Evolutionary conservation across 2,888 invertebrate genomes (phyloP).

Genomic region (Celastrina argiolus): DNA sequence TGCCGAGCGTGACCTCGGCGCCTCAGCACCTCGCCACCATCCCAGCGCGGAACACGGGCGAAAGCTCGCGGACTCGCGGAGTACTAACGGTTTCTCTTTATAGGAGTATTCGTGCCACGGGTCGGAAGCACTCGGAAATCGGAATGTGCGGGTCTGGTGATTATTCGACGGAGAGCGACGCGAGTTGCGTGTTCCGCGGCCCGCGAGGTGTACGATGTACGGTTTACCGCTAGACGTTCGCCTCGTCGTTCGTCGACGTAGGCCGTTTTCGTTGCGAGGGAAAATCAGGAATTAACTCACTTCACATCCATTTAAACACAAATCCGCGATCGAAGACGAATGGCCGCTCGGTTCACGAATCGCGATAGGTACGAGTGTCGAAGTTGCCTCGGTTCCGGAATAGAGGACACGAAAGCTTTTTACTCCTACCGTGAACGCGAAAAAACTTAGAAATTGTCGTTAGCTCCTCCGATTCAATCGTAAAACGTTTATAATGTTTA

Average conservation of each 20-base stretch:
- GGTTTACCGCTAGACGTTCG: constrained; percentile 62
- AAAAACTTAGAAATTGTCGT: not conserved
- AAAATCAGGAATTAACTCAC: constrained; percentile 72
- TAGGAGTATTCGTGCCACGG: not conserved
- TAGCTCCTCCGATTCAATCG: not conserved
- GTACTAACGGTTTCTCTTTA: not conserved
- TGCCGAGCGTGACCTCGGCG: not conserved
- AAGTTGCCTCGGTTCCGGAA: constrained; percentile 45
- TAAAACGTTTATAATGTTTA: constrained; percentile 29
- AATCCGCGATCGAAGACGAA: constrained; percentile 45
- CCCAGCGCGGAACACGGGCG: not conserved
- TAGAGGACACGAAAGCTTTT: constrained; percentile 28
- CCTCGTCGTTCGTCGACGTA: constrained; percentile 55
- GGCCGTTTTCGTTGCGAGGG: constrained; percentile 72
- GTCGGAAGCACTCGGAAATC: not conserved
- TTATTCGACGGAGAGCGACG: not conserved
- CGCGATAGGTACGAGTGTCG: constrained; percentile 40
- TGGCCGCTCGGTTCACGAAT: constrained; percentile 32
- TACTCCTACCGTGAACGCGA: not conserved
- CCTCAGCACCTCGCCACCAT: constrained; percentile 7
- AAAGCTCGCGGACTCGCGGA: not conserved
- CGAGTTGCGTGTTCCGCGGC: constrained; percentile 35
- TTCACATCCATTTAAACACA: constrained; percentile 55
- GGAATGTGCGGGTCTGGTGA: not conserved
- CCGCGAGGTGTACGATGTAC: constrained; percentile 52